Evolutionary conservation across 2,888 invertebrate genomes (phyloP).

Genomic region (Rhagonycha fulva): DNA sequence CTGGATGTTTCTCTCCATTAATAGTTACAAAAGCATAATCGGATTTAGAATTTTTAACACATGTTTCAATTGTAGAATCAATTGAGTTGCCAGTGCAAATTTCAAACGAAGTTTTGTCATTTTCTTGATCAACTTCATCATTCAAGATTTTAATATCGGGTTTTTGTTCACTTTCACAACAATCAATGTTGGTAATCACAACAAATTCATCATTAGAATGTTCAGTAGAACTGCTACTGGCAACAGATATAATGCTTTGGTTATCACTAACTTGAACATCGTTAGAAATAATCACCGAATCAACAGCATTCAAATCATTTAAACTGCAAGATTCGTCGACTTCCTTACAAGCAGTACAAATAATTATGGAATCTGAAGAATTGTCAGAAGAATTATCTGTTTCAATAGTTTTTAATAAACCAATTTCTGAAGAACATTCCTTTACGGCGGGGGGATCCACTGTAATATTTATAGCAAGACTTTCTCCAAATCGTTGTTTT

Average conservation of each 20-base stretch:
- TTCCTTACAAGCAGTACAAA: background rate
- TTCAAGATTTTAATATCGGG: constrained; percentile 9
- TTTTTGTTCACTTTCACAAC: constrained; percentile 27
- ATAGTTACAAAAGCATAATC: constrained; percentile 46
- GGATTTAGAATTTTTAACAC: background rate
- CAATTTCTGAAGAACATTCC: background rate
- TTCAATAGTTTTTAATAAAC: background rate
- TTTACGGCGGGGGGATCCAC: constrained; percentile 44
- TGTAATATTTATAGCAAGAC: constrained; percentile 51
- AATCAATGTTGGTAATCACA: constrained; percentile 7
- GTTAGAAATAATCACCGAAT: background rate
- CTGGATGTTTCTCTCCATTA: constrained; percentile 46
- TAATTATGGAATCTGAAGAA: background rate
- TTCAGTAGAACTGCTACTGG: constrained; percentile 23
- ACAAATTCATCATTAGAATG: constrained; percentile 32
- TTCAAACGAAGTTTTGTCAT: constrained; percentile 39
- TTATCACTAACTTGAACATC: constrained; percentile 30
- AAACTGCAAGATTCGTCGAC: background rate
- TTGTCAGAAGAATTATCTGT: background rate
- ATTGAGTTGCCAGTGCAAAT: background rate
- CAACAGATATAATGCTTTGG: constrained; percentile 34
- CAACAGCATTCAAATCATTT: background rate
- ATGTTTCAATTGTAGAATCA: background rate
- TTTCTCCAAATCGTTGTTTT: constrained; percentile 53
- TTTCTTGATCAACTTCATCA: background rate